These are phyloP conservation scores for Craniophora ligustri DNA, from an alignment of 2,888 invertebrate species.

Conservation along the genomic window DNA sequence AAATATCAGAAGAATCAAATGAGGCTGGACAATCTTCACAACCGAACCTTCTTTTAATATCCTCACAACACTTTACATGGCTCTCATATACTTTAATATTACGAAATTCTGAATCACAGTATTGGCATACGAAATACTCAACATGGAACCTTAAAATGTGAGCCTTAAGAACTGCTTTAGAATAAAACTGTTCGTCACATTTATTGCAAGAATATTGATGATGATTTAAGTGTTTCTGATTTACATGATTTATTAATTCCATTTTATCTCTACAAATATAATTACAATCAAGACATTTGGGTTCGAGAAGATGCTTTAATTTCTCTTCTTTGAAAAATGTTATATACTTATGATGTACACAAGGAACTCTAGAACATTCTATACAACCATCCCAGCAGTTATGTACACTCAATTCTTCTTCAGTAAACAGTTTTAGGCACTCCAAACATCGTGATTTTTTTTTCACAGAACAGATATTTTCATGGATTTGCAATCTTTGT, in stretches of 20 bases:
- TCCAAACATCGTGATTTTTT: conserved; percentile 57
- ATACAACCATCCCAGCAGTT: conserved; percentile 66
- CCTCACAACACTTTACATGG: conserved; percentile 61
- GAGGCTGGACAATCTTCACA: conserved; percentile 66
- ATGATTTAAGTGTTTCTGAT: conserved; percentile 69
- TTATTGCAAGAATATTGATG: conserved; percentile 68
- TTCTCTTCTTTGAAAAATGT: conserved; percentile 66
- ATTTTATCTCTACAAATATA: conserved; percentile 66
- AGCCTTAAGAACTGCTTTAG: conserved; percentile 59
- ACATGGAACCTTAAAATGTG: conserved; percentile 65
- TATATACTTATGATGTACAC: conserved; percentile 70
- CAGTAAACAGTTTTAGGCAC: conserved; percentile 62
- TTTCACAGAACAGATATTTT: conserved; percentile 5
- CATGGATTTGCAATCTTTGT: conserved; percentile 14
- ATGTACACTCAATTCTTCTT: conserved; percentile 56
- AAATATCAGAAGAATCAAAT: conserved; percentile 57
- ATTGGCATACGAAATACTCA: conserved; percentile 61
- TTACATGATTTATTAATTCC: conserved; percentile 66
- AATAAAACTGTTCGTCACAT: conserved; percentile 69
- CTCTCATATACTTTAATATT: conserved; percentile 50
- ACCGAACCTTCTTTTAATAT: conserved; percentile 45
- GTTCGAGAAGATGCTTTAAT: conserved; percentile 53
- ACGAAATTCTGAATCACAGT: conserved; percentile 65
- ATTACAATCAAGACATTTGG: conserved; percentile 68
- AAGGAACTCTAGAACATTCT: conserved; percentile 64